Evolutionary conservation across 2,113 vertebrate genomes (phyloP), one percentile per base, ranked within the genome.

Genomic region (Phyllostomus discolor): DNA sequence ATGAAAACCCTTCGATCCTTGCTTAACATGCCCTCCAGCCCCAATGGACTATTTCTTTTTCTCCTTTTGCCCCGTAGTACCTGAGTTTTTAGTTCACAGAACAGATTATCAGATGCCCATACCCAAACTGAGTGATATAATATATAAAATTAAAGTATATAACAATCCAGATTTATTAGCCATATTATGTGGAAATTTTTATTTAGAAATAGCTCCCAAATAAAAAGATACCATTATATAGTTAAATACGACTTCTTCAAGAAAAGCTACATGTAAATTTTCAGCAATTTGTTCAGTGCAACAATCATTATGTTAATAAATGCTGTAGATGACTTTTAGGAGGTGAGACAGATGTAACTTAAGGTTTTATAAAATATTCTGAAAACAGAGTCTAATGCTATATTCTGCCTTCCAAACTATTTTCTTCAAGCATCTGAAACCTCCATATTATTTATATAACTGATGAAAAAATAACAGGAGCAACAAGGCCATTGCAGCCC

Each of bases 301-400:
- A 84, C 10, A 91, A 62, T 50, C 33, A 78, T 38, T 76, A 69
- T 38, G n/a, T 57, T 59, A 62, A 78, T 31, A 90, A 91, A 87
- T 41, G 73, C 5, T 73, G 7, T 69, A 38, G 43, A 88, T 4
- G 50, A 76, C 57, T 70, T 35, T 35, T 54, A 91, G 41, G 38
- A 80, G 20, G 4, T 76, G 9, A 76, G 72, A 89, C 7, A 64
- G 66, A 78, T 67, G 7, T 89, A 57, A 64, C 22, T 84, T 69
- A 93, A 75, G 15, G n/a, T 76, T 90, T 43, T 76, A 69, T n/a
- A 81, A 93, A 91, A 87, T 75, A 75, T 62, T 28, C 50, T 93
- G 54, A 91, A 91, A 91, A 81, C 24, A 66, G 31, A 90, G 4
- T 69, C 94, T 31, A 72, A n/a, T 41, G 0, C 20, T 92, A 4